Evolutionary conservation across 2,113 vertebrate genomes (phyloP).

Genomic region (Menidia beryllina): DNA sequence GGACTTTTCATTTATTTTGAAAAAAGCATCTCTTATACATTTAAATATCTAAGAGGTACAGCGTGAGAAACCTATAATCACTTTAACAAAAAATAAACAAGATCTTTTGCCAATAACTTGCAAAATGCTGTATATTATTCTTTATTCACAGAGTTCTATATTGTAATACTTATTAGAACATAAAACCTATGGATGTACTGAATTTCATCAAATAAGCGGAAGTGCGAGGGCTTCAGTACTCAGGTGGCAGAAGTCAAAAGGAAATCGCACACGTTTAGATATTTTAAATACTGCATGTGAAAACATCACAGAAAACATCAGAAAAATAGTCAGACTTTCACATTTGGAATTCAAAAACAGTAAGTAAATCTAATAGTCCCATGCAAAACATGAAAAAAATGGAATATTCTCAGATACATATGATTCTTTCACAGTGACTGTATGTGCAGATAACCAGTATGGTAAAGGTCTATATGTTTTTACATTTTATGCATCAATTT

Average conservation of each 20-base stretch:
- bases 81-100: neutral
- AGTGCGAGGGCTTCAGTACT: slow-evolving; percentile 3
- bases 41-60: neutral
- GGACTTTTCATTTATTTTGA: no score
- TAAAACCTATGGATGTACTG: slow-evolving; percentile 33
- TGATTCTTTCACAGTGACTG: no score
- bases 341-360: neutral
- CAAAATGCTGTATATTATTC: slow-evolving; percentile 19
- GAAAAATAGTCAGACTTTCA: neutral
- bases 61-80: neutral
- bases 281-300: neutral
- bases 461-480: neutral
- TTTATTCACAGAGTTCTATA: slow-evolving; percentile 15
- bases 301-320: neutral
- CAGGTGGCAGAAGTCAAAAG: neutral
- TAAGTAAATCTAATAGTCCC: no score
- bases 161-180: slow-evolving; percentile 30
- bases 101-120: neutral
- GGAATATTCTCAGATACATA: neutral
- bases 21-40: neutral
- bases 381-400: neutral
- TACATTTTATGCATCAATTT: neutral
- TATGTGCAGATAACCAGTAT: neutral
- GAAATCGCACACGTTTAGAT: neutral
- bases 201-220: slow-evolving; percentile 28